A percentile compares a stretch with the other conserved stretches of the same genome.
Evolutionary conservation across 2,113 vertebrate species (phyloP).

Genomic region (Calypte anna): DNA sequence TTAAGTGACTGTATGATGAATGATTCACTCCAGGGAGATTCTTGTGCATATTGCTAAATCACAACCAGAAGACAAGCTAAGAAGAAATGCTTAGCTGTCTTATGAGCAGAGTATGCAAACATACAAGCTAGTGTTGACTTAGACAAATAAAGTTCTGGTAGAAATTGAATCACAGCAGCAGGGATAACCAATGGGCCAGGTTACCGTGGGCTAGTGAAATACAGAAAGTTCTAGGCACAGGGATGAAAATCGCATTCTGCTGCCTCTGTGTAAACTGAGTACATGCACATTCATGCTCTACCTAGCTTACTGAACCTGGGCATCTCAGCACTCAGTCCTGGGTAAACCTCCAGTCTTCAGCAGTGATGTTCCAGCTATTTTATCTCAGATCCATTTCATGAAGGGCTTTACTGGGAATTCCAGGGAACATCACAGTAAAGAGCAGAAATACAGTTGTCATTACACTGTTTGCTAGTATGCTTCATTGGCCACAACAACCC

Average conservation of each 20-base stretch:
- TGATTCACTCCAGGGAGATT: background rate
- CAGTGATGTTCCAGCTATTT: background rate
- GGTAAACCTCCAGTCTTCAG: background rate
- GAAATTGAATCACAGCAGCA: background rate
- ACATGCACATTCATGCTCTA: accelerated
- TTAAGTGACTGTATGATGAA: background rate
- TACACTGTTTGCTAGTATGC: background rate
- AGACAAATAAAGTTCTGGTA: background rate
- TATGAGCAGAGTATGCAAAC: background rate
- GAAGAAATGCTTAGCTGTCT: background rate
- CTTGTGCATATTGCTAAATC: background rate
- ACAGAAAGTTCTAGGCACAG: background rate
- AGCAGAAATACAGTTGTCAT: background rate
- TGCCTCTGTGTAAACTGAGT: background rate
- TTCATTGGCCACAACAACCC: background rate
- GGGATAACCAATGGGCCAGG: background rate
- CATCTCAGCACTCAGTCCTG: background rate
- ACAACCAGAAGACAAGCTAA: background rate
- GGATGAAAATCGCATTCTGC: background rate
- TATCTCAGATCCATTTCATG: accelerated
- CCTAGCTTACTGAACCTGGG: background rate
- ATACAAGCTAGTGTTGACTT: background rate
- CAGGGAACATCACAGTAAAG: background rate
- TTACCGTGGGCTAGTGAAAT: background rate
- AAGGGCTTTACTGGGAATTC: background rate